Base-by-base conservation (phyloP, 37 sponge, comb jelly and placozoan species). In the Haliclona indistincta region DNA sequence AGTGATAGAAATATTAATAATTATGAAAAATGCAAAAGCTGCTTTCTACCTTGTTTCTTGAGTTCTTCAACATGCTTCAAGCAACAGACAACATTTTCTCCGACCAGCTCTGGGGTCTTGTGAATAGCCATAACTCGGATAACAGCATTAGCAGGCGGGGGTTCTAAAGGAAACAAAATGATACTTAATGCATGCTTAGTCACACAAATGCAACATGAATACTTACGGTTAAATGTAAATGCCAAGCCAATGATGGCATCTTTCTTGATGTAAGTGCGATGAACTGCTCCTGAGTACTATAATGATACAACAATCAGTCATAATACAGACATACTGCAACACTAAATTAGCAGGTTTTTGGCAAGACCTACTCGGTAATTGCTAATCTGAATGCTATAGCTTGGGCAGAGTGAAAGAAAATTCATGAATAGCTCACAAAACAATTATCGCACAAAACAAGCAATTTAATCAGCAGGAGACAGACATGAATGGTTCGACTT, bases 111-210 rank as follows among this genome's bases (percentile, higher is more conserved):
- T 34, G 80, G 64, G 0, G 69, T 10, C 26, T 36, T 70, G 63
- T 80, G 80, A 30, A 80, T 70, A 38, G 71, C 80, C 71, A 70
- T 80, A 20, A 49, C 66, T 13, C 77, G 60, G 20, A 77, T 2
- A 15, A 77, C n/a, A 10, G 67, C 43, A 34, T 47, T 63, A 4
- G 44, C 38, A 26, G 65, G 65, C 22, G 77, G 77, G 2, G 35
- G 40, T 40, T 56, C 60, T 58, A 58, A 6, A n/a, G n/a, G 7
- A n/a, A n/a, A n/a, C n/a, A n/a, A n/a, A n/a, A n/a, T n/a, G n/a
- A n/a, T n/a, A n/a, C n/a, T n/a, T n/a, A n/a, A n/a, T n/a, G n/a
- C n/a, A n/a, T n/a, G n/a, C n/a, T n/a, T n/a, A n/a, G n/a, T n/a
- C n/a, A n/a, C n/a, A n/a, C n/a, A n/a, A n/a, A n/a, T n/a, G n/a